phyloP scores from a whole-genome alignment of 2,888 invertebrate species.

The Trachelus troglodyta region DNA sequence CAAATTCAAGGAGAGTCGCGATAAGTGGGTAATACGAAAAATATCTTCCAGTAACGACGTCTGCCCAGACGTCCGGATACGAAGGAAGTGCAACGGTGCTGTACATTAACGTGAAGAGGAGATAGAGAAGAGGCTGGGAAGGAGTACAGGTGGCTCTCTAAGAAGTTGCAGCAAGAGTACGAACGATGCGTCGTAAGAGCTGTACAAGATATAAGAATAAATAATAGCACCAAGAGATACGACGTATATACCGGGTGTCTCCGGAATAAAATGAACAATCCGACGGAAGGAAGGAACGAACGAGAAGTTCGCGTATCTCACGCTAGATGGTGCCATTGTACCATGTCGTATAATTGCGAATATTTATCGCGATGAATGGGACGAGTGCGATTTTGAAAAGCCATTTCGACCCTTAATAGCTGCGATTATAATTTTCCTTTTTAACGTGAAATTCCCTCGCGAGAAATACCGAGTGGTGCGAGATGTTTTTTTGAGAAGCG shows the following conservation, averaged over 20 bases:
- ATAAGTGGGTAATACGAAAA: background rate
- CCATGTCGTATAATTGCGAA: conserved; percentile 5
- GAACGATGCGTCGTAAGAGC: background rate
- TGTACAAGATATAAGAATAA: background rate
- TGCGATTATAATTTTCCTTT: background rate
- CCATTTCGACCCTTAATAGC: conserved; percentile 10
- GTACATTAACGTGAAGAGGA: background rate
- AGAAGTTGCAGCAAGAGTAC: background rate
- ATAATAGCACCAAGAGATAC: background rate
- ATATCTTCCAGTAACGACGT: background rate
- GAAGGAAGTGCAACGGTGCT: background rate
- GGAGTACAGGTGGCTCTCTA: background rate
- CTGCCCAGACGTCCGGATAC: background rate
- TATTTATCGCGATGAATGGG: conserved; percentile 18
- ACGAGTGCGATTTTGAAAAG: conserved; percentile 10
- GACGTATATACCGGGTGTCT: background rate
- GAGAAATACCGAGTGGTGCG: background rate
- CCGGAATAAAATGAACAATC: background rate
- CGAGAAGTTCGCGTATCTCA: background rate
- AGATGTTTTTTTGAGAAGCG: background rate
- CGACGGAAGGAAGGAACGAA: background rate
- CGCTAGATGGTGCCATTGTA: conserved; percentile 11
- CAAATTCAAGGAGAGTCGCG: background rate
- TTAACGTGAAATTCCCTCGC: conserved; percentile 15
- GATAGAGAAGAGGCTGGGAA: background rate